These are phyloP conservation scores for Sesia apiformis DNA, from an alignment of 2,888 invertebrate genomes.

Conservation along the genomic window DNA sequence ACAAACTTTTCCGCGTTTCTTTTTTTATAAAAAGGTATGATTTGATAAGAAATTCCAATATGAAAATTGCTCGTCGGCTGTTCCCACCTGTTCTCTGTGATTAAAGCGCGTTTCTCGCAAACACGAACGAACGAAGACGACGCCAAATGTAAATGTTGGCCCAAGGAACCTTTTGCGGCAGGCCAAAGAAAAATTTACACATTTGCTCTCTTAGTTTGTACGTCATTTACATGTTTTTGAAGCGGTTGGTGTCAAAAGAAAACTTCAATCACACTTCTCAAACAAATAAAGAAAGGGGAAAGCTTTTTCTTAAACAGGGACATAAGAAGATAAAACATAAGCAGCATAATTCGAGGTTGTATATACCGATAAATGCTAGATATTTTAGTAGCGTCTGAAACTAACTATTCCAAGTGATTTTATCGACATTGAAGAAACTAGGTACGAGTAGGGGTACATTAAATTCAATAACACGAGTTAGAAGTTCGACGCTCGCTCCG, in stretches of 20 bases:
- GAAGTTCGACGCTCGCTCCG: conserved; percentile 68
- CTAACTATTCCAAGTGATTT: conserved; percentile 47
- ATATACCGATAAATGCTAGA: background rate
- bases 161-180: conserved; percentile 47
- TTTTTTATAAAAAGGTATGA: conserved; percentile 24
- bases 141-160: conserved; percentile 57
- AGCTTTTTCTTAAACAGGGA: too few species aligned
- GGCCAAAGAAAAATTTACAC: conserved; percentile 48
- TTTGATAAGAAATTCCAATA: conserved; percentile 63
- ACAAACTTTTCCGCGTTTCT: background rate
- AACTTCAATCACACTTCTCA: conserved; percentile 12
- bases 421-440: conserved; percentile 55
- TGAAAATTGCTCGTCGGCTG: conserved; percentile 52
- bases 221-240: conserved; percentile 29
- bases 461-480: conserved; percentile 74
- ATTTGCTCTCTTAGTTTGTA: conserved; percentile 24
- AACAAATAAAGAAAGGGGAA: background rate
- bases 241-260: conserved; percentile 2
- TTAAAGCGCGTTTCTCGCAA: conserved; percentile 60
- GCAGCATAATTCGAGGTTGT: conserved; percentile 10
- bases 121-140: conserved; percentile 34
- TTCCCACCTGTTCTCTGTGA: conserved; percentile 58
- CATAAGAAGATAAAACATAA: background rate
- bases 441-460: conserved; percentile 60
- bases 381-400: conserved; percentile 13